Evolutionary conservation across 1,140 invertebrate genomes (phyloP), one percentile per base, ranked within the genome.

Genomic region (Eupeodes corollae): DNA sequence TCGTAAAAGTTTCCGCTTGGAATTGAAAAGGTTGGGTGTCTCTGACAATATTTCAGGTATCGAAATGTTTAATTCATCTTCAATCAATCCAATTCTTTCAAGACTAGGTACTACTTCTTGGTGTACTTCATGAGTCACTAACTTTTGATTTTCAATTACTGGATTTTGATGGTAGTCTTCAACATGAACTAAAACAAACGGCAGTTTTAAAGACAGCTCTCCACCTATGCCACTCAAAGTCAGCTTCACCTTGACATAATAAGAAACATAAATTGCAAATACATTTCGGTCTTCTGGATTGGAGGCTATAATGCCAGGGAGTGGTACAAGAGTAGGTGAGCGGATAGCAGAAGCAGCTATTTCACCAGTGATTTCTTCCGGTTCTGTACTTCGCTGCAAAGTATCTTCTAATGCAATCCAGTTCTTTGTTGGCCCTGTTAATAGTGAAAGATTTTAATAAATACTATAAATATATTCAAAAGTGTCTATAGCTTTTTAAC

Each of bases 211-310:
- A 2, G 82, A 82, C 11, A 91, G 67, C 42, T 85, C 81, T 1
- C 84, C 84, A 1, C 85, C 84, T 75, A 90, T 87, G 3, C 82
- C 76, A 35, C 84, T 84, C 1, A 87, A 72, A 5, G 83, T 69
- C 0, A 88, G 68, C 69, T 88, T 88, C 0, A 89, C 83, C 77
- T 91, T 89, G 0, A 90, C 86, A 55, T 91, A 91, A 61, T 91
- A 91, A 1, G 84, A 87, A 6, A 91, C 87, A 61, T 90, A 90
- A 51, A 91, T 91, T 42, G 87, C 87, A 58, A 90, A 91, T 2
- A 89, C 84, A 58, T 89, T 89, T 44, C 86, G 74, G 45, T 87
- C 84, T 45, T 86, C 79, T 2, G 0, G 52, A 50, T 41, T 37
- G 51, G 48, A 16, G 58, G 34, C 13, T 62, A 57, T 6, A 47